Percentiles rank a stretch among this genome's conserved stretches.
These are phyloP conservation scores for Arizona elegans DNA, from an alignment of 2,113 vertebrate genomes.

Conservation along the genomic window DNA sequence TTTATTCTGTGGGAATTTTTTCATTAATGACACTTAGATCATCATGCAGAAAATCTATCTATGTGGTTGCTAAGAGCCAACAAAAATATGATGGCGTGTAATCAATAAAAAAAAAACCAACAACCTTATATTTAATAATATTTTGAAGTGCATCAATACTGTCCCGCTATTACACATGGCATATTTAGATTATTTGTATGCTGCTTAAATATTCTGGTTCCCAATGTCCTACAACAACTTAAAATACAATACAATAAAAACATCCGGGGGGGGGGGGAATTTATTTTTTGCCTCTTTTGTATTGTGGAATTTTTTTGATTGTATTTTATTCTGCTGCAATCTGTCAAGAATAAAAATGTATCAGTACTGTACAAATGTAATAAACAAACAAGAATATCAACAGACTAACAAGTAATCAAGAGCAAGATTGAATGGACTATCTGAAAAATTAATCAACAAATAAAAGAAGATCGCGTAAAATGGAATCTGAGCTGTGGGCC, in stretches of 20 bases:
- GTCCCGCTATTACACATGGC: not conserved
- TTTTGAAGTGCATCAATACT: not conserved
- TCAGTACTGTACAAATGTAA: not conserved
- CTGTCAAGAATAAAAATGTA: not conserved
- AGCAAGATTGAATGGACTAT: not conserved
- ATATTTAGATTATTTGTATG: not conserved
- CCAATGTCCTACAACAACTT: not conserved
- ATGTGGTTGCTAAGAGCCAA: not conserved
- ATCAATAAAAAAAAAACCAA: not conserved
- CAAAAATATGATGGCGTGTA: not conserved
- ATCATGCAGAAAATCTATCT: not conserved
- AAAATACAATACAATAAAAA: not conserved
- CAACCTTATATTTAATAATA: not conserved
- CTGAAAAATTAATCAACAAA: not conserved
- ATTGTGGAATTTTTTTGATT: not conserved
- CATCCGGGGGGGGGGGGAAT: not conserved
- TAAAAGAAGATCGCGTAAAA: not conserved
- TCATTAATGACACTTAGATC: not conserved
- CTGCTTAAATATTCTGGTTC: not conserved
- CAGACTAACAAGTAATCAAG: not conserved
- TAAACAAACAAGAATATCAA: not conserved
- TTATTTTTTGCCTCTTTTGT: not conserved
- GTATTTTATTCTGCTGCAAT: not conserved
- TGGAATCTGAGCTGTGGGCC: not conserved
- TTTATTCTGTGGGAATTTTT: not conserved